Percentiles rank a stretch among this genome's conserved stretches.
These are phyloP conservation scores for Zaprionus nigranus DNA, from an alignment of 1,140 invertebrate species.

Conservation along the genomic window DNA sequence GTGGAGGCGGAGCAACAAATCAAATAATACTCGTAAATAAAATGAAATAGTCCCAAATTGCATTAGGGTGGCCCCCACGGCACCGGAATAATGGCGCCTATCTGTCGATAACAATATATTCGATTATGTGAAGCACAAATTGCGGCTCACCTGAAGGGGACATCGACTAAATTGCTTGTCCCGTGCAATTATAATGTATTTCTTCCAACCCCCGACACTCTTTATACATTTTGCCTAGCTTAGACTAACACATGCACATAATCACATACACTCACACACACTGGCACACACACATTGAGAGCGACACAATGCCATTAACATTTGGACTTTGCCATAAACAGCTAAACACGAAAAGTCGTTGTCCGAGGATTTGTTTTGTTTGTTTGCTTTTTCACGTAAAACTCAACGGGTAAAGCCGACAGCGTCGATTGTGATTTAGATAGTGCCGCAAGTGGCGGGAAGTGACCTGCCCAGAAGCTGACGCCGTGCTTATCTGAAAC, in stretches of 20 bases:
- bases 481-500: slow-evolving; percentile 70
- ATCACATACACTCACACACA: slow-evolving; percentile 11
- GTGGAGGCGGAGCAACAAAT: slow-evolving; percentile 45
- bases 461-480: slow-evolving; percentile 57
- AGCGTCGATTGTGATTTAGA: slow-evolving; percentile 27
- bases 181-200: slow-evolving; percentile 74
- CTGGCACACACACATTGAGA: slow-evolving; percentile 12
- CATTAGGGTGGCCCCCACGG: slow-evolving; percentile 50
- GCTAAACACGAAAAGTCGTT: slow-evolving; percentile 58
- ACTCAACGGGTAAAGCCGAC: slow-evolving; percentile 4
- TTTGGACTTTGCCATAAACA: slow-evolving; percentile 35
- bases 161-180: slow-evolving; percentile 71
- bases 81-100: slow-evolving; percentile 59
- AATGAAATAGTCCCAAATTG: slow-evolving; percentile 76
- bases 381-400: slow-evolving; percentile 54
- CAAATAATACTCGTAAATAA: slow-evolving; percentile 61
- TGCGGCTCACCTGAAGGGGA: slow-evolving; percentile 67
- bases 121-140: slow-evolving; percentile 62
- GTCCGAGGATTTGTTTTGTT: slow-evolving; percentile 62
- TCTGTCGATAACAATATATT: slow-evolving; percentile 66
- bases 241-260: slow-evolving; percentile 5
- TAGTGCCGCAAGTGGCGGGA: slow-evolving; percentile 26
- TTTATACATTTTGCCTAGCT: slow-evolving; percentile 38
- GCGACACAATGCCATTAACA: slow-evolving; percentile 36
- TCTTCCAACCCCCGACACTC: slow-evolving; percentile 40